A percentile compares a stretch with the other conserved stretches of the same genome.
phyloP scores from a whole-genome alignment of 2,888 invertebrate species.

The Lasioglossum pauxillum region DNA sequence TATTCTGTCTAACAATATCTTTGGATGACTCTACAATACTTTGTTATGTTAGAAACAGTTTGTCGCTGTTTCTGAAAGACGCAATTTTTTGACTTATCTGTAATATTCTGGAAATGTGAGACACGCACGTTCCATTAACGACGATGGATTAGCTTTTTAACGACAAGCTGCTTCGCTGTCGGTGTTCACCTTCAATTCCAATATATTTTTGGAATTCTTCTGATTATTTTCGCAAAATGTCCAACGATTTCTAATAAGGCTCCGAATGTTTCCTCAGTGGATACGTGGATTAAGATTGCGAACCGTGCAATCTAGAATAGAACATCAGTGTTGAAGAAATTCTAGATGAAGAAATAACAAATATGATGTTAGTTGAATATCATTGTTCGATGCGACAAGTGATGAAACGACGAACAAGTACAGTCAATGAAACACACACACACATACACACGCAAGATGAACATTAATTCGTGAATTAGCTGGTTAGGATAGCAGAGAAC shows the following conservation, averaged over 20 bases:
- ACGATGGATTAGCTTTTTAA: too few species aligned
- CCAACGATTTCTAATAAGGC: not conserved
- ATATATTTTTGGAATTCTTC: too few species aligned
- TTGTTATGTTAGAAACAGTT: too few species aligned
- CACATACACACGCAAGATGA: not conserved
- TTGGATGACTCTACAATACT: too few species aligned
- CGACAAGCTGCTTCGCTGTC: too few species aligned
- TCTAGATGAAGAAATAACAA: not conserved
- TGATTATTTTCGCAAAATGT: not conserved
- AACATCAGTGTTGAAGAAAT: constrained; percentile 18
- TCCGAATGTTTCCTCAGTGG: not conserved
- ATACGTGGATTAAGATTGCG: constrained; percentile 29
- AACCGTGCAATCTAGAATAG: constrained; percentile 45
- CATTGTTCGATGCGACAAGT: constrained; percentile 7
- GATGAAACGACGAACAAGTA: constrained; percentile 9
- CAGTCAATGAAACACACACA: not conserved
- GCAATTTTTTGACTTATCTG: too few species aligned
- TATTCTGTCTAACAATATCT: too few species aligned
- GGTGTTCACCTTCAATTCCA: too few species aligned
- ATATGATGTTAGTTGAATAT: constrained; percentile 23
- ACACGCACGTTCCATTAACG: too few species aligned
- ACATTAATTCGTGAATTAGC: constrained; percentile 1
- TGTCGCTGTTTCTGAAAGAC: too few species aligned
- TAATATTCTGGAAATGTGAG: too few species aligned
- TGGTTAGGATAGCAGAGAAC: not conserved